Evolutionary conservation across 1,140 invertebrate species (phyloP).

Genomic region (Leptinotarsa undecemlineata): DNA sequence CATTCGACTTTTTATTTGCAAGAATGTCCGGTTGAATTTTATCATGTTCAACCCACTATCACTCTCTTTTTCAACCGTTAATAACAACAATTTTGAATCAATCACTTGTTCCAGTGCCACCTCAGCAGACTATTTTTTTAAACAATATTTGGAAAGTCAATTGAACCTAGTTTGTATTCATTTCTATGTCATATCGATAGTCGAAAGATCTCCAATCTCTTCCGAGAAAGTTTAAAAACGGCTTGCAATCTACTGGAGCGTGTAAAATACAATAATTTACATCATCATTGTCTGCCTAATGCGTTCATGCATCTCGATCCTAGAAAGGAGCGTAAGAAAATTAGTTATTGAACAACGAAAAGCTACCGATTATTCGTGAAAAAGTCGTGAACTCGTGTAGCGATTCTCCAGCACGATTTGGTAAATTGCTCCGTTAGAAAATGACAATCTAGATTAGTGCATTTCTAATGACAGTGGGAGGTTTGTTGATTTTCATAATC

Average conservation of each 20-base stretch:
- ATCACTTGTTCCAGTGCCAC: too few species aligned
- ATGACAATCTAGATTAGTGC: background rate
- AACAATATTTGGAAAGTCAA: too few species aligned
- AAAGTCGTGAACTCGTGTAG: constrained; percentile 9
- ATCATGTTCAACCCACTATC: too few species aligned
- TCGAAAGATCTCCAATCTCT: background rate
- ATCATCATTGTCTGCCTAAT: background rate
- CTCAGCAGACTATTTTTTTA: too few species aligned
- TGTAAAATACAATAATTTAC: constrained; percentile 1
- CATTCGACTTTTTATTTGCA: too few species aligned
- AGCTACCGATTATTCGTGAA: constrained; percentile 9
- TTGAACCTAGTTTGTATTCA: background rate
- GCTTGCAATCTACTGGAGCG: background rate
- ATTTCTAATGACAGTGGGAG: too few species aligned
- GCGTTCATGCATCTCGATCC: background rate
- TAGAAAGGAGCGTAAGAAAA: constrained; percentile 10
- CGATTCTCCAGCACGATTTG: background rate
- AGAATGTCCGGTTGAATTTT: too few species aligned
- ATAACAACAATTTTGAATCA: too few species aligned
- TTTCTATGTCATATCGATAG: background rate
- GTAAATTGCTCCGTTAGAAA: constrained; percentile 12
- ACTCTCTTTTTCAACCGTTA: too few species aligned
- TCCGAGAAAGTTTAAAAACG: background rate
- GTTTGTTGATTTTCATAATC: too few species aligned
- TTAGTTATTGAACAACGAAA: constrained; percentile 15